Evolutionary conservation across 1,140 invertebrate species (phyloP).

Genomic region (Wasmannia auropunctata): DNA sequence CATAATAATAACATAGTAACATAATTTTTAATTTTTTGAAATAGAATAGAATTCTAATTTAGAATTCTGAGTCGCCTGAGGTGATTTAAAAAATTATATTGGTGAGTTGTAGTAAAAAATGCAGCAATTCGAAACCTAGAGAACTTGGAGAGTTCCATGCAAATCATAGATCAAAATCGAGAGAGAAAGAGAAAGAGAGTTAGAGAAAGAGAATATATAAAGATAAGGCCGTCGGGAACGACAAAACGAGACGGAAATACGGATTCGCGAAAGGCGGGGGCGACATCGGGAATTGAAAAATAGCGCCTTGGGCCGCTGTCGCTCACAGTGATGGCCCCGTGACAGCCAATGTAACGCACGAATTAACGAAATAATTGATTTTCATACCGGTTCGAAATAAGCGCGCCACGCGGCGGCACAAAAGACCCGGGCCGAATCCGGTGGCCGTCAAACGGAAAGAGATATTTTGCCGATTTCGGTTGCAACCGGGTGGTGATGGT

Average conservation of each 20-base stretch:
- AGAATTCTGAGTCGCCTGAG: not conserved
- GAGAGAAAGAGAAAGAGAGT: not conserved
- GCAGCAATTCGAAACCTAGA: not conserved
- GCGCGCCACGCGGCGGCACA: constrained; percentile 65
- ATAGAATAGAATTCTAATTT: not conserved
- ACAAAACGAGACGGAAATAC: constrained; percentile 67
- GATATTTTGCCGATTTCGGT: constrained; percentile 72
- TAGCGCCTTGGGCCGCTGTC: constrained; percentile 82
- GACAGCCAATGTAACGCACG: constrained; percentile 84
- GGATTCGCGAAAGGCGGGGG: constrained; percentile 74
- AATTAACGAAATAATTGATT: constrained; percentile 85
- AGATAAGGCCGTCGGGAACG: constrained; percentile 63
- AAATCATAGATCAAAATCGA: not conserved
- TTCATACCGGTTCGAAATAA: constrained; percentile 74
- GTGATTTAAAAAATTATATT: not conserved
- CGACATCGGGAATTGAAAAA: constrained; percentile 84
- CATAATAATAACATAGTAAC: no score
- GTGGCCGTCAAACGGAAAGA: constrained; percentile 64
- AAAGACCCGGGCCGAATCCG: constrained; percentile 67
- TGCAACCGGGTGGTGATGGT: constrained; percentile 50
- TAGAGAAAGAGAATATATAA: not conserved
- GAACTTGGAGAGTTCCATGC: not conserved
- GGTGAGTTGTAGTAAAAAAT: not conserved
- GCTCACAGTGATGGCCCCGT: constrained; percentile 82
- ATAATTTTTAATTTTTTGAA: not conserved